Evolutionary conservation across 2,888 invertebrate genomes (phyloP), one percentile per base, ranked within the genome.

Genomic region (Ochlodes sylvanus): DNA sequence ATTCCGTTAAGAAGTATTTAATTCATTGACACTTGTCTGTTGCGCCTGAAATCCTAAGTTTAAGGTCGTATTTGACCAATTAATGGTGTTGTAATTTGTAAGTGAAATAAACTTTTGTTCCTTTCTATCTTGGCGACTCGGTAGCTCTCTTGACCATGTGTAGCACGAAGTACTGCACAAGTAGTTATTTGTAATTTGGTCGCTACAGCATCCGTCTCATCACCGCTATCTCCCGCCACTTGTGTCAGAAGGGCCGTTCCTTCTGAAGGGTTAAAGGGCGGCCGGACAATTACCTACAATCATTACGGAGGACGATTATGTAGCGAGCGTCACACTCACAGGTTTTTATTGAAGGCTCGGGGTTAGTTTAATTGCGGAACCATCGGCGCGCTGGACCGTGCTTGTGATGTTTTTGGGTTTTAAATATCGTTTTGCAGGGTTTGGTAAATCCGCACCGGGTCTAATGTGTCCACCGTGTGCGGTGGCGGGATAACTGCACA

Each of bases 271-370:
- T 90, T 85, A 88, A 75, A 87, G 85, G 87, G 85, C 78, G 78
- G 83, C 87, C 89, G 81, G 78, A 84, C 90, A 91, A 92, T 92
- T 92, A 91, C 88, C 90, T 88, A 89, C 91, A 89, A 92, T 92
- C 87, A 89, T 91, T 90, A 91, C 90, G 84, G 87, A 87, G 83
- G 85, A 89, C 90, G 87, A 90, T 91, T 90, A 89, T 89, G 88
- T 88, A 85, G 83, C 79, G 78, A 77, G 83, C 87, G 87, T 87
- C 87, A 86, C 89, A 88, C 84, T 86, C 83, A 81, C 86, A 86
- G 88, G 86, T 90, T 92, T 92, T 92, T 92, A 90, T 87, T 85
- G 87, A 82, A 81, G 84, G 79, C 80, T 79, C 87, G 87, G 90
- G 92, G 91, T 91, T 90, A 90, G 89, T 91, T 89, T 87, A 90